Evolutionary conservation across 2,797 vertebrate species (phyloP).

Genomic region (Darevskia mixta): DNA sequence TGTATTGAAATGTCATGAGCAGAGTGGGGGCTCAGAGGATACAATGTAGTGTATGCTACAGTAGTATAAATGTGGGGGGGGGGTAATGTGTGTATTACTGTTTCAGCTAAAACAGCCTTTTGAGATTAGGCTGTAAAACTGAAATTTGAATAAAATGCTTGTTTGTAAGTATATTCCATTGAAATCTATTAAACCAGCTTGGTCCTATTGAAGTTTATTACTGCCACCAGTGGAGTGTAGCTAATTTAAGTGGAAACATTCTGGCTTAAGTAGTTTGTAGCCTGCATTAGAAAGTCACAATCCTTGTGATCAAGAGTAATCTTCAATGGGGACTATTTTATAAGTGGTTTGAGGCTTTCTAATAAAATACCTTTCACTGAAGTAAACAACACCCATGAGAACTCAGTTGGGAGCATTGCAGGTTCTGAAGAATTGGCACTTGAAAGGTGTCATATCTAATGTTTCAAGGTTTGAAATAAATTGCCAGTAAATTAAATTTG

Average conservation of each 20-base stretch:
- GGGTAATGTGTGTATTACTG: neutral
- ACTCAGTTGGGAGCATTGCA: constrained; percentile 44
- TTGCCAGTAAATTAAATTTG: neutral
- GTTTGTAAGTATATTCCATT: neutral
- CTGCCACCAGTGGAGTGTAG: neutral
- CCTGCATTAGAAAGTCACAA: neutral
- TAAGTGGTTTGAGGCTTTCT: neutral
- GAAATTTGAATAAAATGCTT: too few species aligned
- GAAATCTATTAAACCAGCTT: neutral
- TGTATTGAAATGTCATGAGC: neutral
- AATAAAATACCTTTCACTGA: constrained; percentile 45
- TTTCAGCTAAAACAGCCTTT: neutral
- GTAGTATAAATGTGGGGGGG: too few species aligned
- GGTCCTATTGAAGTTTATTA: neutral
- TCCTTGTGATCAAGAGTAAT: neutral
- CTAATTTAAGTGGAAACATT: neutral
- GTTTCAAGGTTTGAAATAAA: neutral
- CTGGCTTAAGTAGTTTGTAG: neutral
- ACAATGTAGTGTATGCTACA: neutral
- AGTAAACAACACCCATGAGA: constrained; percentile 50
- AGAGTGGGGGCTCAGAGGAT: neutral
- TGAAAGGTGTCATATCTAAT: neutral
- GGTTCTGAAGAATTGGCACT: constrained; percentile 27
- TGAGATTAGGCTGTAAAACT: neutral
- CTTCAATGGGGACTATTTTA: neutral